A percentile compares a stretch with the other conserved stretches of the same genome.
Evolutionary conservation across 2,888 invertebrate species (phyloP).

Genomic region (Rhingia rostrata): DNA sequence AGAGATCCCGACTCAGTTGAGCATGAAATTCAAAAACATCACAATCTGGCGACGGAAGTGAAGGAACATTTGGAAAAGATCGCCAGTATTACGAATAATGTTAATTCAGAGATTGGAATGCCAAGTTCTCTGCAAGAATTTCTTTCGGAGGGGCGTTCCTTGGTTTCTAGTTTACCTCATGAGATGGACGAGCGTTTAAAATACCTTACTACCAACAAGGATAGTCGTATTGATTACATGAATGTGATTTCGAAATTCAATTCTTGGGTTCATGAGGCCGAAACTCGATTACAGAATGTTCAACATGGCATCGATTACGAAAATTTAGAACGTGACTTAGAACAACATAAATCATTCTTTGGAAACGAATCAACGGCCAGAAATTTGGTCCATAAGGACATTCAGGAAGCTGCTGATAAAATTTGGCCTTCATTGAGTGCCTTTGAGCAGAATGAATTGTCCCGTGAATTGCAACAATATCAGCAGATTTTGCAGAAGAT

Average conservation of each 20-base stretch:
- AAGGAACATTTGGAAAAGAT: conserved; percentile 88
- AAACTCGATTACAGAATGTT: conserved; percentile 89
- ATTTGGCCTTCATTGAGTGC: conserved; percentile 93
- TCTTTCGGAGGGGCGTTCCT: conserved; percentile 91
- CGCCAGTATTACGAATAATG: conserved; percentile 87
- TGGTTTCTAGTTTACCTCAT: conserved; percentile 90
- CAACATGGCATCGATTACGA: conserved; percentile 95
- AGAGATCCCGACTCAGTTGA: conserved; percentile 91
- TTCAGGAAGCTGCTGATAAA: conserved; percentile 92
- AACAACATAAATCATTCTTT: conserved; percentile 94
- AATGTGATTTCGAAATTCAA: conserved; percentile 90
- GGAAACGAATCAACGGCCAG: conserved; percentile 90
- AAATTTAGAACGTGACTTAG: conserved; percentile 91
- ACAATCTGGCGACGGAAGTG: conserved; percentile 87
- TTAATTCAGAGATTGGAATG: conserved; percentile 90
- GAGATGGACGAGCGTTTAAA: conserved; percentile 92
- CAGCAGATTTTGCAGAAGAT: conserved; percentile 92
- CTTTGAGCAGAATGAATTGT: conserved; percentile 92
- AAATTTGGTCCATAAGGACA: conserved; percentile 90
- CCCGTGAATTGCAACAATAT: conserved; percentile 91
- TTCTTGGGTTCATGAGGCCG: conserved; percentile 93
- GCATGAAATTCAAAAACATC: conserved; percentile 90
- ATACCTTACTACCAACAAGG: conserved; percentile 91
- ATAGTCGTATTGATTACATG: conserved; percentile 90
- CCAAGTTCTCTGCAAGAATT: conserved; percentile 92